phyloP scores from a whole-genome alignment of 2,888 invertebrate species.

The Sesia apiformis region DNA sequence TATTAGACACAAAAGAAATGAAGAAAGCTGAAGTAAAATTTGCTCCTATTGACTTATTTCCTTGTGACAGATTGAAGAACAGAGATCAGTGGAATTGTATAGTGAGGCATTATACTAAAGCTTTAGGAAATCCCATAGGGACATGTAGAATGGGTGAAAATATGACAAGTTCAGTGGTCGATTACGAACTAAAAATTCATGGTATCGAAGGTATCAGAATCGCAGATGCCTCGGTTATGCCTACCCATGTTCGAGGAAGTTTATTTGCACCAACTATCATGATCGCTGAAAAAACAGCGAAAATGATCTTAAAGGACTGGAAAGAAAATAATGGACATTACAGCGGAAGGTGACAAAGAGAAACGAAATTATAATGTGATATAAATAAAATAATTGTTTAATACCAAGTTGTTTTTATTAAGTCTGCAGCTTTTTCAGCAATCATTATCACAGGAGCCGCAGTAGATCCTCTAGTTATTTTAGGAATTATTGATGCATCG shows the following conservation, averaged over 20 bases:
- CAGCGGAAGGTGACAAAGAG: constrained; percentile 24
- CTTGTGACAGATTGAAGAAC: constrained; percentile 55
- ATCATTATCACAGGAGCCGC: constrained; percentile 66
- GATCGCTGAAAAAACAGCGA: constrained; percentile 65
- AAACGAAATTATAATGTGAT: neutral
- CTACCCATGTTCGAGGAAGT: constrained; percentile 55
- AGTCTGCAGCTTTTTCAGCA: constrained; percentile 65
- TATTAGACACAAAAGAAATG: constrained; percentile 60
- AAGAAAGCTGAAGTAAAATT: constrained; percentile 59
- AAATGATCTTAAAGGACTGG: constrained; percentile 60
- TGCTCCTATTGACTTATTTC: constrained; percentile 59
- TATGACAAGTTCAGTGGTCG: constrained; percentile 52
- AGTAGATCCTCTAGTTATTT: constrained; percentile 58
- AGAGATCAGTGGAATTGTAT: constrained; percentile 69
- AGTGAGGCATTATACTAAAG: constrained; percentile 63
- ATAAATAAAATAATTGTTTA: constrained; percentile 37
- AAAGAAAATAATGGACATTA: constrained; percentile 52
- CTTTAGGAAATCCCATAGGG: constrained; percentile 59
- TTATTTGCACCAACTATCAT: constrained; percentile 58
- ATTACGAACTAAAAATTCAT: constrained; percentile 52
- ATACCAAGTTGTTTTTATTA: constrained; percentile 65
- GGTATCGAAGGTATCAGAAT: constrained; percentile 61
- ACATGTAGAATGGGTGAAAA: constrained; percentile 66
- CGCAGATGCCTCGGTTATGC: constrained; percentile 65
- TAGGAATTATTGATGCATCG: constrained; percentile 62